Evolutionary conservation across 2,888 invertebrate genomes (phyloP).

Genomic region (Dolichopus griseipennis): DNA sequence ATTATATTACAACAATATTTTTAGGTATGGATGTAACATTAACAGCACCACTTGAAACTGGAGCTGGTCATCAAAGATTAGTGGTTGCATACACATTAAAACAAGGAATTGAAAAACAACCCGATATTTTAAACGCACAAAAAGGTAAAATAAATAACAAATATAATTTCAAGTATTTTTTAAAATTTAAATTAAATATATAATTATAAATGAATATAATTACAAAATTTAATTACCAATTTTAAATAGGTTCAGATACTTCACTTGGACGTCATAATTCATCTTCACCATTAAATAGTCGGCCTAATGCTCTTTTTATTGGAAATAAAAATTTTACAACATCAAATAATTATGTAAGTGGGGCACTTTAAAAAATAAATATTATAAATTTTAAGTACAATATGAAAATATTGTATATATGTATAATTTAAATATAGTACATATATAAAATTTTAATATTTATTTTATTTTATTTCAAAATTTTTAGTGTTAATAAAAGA

Average conservation of each 20-base stretch:
- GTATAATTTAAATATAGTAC: too few species aligned
- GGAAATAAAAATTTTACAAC: slow-evolving; percentile 28
- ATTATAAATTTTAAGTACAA: too few species aligned
- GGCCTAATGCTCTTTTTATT: slow-evolving; percentile 38
- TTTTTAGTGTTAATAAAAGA: too few species aligned
- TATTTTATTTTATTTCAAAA: too few species aligned
- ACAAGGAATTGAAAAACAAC: slow-evolving; percentile 61
- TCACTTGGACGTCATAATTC: slow-evolving; percentile 21
- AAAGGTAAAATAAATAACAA: slow-evolving; percentile 46
- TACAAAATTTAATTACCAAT: background rate
- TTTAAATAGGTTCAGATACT: slow-evolving; percentile 22
- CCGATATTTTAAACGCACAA: slow-evolving; percentile 73
- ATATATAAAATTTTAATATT: too few species aligned
- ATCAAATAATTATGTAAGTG: slow-evolving; percentile 38
- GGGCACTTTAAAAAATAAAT: background rate
- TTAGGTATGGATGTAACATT: slow-evolving; percentile 44
- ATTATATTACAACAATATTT: slow-evolving; percentile 13
- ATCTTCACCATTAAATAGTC: slow-evolving; percentile 39
- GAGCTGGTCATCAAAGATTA: slow-evolving; percentile 73
- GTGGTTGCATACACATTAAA: slow-evolving; percentile 80
- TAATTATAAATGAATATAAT: too few species aligned
- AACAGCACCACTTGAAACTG: slow-evolving; percentile 60
- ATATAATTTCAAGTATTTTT: too few species aligned
- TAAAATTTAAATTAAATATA: too few species aligned
- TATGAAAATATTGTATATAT: too few species aligned